These are phyloP conservation scores for Augiades crinisus DNA, from an alignment of 2,888 invertebrate genomes.

Conservation along the genomic window DNA sequence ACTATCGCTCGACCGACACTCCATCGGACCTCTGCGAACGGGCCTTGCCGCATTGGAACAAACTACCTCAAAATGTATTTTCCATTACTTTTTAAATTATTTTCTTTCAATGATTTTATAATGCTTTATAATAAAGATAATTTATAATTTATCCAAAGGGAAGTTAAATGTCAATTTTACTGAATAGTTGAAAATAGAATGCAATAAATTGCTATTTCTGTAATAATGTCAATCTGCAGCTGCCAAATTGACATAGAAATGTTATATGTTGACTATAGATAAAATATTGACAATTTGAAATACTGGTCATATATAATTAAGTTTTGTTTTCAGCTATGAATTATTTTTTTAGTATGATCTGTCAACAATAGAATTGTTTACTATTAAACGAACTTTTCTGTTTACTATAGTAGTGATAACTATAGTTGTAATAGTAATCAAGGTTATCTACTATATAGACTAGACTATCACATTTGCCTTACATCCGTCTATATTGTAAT, in stretches of 20 bases:
- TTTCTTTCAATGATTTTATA: slow-evolving; percentile 35
- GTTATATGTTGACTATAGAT: neutral
- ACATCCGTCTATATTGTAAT: no score
- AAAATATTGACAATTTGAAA: no score
- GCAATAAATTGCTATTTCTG: slow-evolving; percentile 45
- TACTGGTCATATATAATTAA: no score
- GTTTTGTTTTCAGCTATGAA: no score
- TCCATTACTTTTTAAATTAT: slow-evolving; percentile 42
- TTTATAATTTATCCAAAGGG: slow-evolving; percentile 50
- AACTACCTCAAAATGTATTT: slow-evolving; percentile 42
- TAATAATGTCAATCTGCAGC: slow-evolving; percentile 10
- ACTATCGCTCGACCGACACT: slow-evolving; percentile 67
- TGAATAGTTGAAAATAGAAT: slow-evolving; percentile 61
- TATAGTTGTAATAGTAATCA: no score
- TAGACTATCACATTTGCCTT: neutral
- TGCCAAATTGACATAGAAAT: slow-evolving; percentile 19
- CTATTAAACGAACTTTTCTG: no score
- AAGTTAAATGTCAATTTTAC: slow-evolving; percentile 45
- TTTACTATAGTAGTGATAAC: no score
- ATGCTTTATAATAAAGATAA: slow-evolving; percentile 41
- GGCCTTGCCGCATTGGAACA: slow-evolving; percentile 51
- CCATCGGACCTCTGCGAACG: slow-evolving; percentile 58
- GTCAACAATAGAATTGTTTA: no score
- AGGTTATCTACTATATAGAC: no score
- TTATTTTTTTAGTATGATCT: no score